Conservation (phyloP, 2,113 vertebrate species). For the Zeus faber region DNA sequence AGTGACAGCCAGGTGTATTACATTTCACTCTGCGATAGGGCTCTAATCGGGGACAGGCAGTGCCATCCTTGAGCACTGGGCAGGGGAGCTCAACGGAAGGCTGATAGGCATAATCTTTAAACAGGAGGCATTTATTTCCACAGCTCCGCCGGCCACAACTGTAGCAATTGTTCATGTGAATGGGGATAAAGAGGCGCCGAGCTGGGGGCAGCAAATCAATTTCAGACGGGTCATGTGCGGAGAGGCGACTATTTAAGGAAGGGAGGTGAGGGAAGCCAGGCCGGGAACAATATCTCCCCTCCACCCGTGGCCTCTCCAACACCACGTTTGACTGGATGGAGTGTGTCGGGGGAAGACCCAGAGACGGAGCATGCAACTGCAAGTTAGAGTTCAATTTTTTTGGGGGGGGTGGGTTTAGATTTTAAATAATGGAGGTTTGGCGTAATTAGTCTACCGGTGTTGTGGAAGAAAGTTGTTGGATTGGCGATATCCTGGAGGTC, state of each 20-base stretch:
- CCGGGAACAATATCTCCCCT: conserved; percentile 29
- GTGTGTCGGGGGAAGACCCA: conserved; percentile 18
- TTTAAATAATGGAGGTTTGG: no score
- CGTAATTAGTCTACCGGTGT: no score
- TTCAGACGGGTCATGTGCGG: conserved; percentile 22
- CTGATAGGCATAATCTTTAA: conserved; percentile 63
- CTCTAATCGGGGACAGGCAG: conserved; percentile 50
- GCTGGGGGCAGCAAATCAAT: conserved; percentile 42
- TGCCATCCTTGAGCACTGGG: conserved; percentile 42
- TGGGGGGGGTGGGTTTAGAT: no score
- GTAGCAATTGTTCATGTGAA: conserved; percentile 45
- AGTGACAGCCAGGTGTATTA: conserved; percentile 56
- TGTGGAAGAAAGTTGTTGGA: no score
- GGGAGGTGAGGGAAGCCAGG: no score
- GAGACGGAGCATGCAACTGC: no score
- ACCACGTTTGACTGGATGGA: conserved; percentile 23
- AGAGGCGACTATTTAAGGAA: conserved; percentile 23
- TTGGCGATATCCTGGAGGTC: no score
- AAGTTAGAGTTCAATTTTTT: no score
- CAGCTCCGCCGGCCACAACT: conserved; percentile 36
- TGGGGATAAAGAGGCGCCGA: conserved; percentile 34
- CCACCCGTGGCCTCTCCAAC: conserved; percentile 11
- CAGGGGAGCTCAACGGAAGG: conserved; percentile 18
- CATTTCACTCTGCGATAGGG: conserved; percentile 45
- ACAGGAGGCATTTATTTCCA: conserved; percentile 49